Base-by-base conservation (phyloP, 2,888 invertebrate species). In the Stegophylla sp. region DNA sequence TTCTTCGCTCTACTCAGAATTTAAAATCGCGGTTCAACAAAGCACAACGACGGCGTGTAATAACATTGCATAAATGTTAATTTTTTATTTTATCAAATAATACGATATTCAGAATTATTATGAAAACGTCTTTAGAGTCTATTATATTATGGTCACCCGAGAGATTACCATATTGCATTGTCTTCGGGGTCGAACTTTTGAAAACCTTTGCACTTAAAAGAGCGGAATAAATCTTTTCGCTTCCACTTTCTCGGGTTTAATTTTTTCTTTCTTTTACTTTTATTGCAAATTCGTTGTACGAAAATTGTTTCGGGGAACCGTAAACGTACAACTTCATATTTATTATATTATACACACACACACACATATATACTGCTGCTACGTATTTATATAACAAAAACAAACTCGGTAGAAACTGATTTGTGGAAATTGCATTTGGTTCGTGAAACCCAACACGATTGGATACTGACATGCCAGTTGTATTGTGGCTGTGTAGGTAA, bases 171-270 rank as follows among this genome's bases (percentile, higher is more conserved):
- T 74, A 74, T 48, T 34, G 61, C 34, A 34, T 61, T 63, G 74
- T 74, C 28, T 63, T 61, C 48, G 15, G 15, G 12, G 45, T 45
- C 20, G 9, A 74, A 63, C 48, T 48, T 61, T 73, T 45, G n/a
- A 10, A 74, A 74, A 74, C 74, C 61, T 61, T 63, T 63, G 61
- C 61, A 63, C 63, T 63, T 48, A 59, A 63, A 74, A 61, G n/a
- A 73, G 12, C 48, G 20, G 13, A 73, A 43, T 63, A n/a, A 74
- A 63, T 74, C 61, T 48, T 48, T 48, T 41, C 23, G 34, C 15
- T 43, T 51, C 4, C 10, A n/a, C 10, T 12, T 17, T 12, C 4
- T 26, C 17, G 48, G 23, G 64, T 75, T 34, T 28, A 73, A 43
- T 59, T 72, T n/a, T 71, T 71, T 28, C 13, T 53, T 20, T 9